Evolutionary conservation across 2,797 vertebrate species (phyloP).

Genomic region (Carapus acus): DNA sequence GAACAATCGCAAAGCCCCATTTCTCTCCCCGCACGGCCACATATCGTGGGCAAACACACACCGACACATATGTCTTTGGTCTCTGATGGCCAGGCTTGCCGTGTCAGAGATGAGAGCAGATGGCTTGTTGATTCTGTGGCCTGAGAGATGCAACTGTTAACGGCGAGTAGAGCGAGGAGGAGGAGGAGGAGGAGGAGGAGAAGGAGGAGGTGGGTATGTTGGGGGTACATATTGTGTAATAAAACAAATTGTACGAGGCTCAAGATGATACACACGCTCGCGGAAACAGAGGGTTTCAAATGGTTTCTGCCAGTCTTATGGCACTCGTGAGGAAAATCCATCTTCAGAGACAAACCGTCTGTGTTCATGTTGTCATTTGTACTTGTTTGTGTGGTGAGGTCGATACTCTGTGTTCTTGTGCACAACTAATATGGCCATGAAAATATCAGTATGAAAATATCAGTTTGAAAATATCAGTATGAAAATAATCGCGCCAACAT

Average conservation of each 20-base stretch:
- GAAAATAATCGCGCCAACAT: too few species aligned
- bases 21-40: background rate
- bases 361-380: background rate
- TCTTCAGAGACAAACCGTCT: background rate
- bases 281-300: conserved; percentile 1
- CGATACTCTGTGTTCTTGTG: too few species aligned
- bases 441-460: too few species aligned
- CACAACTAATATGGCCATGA: too few species aligned
- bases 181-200: background rate
- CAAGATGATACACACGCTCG: conserved; percentile 1
- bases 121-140: conserved; percentile 58
- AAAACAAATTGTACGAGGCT: background rate
- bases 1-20: conserved; percentile 2
- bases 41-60: too few species aligned
- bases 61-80: conserved; percentile 6
- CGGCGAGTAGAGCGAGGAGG: conserved; percentile 16
- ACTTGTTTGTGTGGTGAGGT: background rate
- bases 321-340: background rate
- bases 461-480: too few species aligned
- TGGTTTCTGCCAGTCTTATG: background rate
- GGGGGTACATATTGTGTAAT: background rate
- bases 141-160: conserved; percentile 47
- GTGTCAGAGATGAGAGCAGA: conserved; percentile 50
- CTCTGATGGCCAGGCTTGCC: conserved; percentile 49
- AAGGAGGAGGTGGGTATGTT: background rate